Conservation (phyloP, 2,888 invertebrate species). For the Allacma fusca region DNA sequence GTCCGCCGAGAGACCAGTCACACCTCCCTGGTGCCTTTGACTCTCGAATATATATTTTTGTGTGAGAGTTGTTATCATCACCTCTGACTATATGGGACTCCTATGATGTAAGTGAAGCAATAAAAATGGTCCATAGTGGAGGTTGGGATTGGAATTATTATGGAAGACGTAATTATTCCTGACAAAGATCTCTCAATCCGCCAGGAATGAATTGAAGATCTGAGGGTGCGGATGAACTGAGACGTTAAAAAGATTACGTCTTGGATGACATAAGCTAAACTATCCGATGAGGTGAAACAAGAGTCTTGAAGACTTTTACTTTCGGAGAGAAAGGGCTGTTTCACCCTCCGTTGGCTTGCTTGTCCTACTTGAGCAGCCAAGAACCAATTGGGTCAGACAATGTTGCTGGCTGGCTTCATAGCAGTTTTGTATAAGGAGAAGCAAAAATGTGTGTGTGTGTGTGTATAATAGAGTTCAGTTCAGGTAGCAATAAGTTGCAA, state of each 20-base stretch:
- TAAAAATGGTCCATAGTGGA: no score
- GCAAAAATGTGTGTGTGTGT: no score
- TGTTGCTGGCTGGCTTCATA: constrained; percentile 9
- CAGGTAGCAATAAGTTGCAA: no score
- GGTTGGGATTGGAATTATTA: not conserved
- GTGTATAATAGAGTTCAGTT: no score
- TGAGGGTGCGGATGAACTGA: not conserved
- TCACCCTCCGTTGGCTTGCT: constrained; percentile 44
- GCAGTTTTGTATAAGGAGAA: not conserved
- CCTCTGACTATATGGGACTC: no score
- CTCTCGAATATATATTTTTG: no score
- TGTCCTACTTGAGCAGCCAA: constrained; percentile 61
- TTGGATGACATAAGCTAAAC: constrained; percentile 37
- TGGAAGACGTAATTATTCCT: not conserved
- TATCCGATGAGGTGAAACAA: constrained; percentile 32
- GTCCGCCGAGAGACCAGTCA: no score
- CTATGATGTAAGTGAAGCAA: no score
- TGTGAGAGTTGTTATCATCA: no score
- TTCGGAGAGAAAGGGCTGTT: constrained; percentile 51
- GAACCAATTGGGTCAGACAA: constrained; percentile 59
- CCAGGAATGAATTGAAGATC: not conserved
- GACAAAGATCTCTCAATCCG: not conserved
- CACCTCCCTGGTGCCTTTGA: no score
- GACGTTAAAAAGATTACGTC: constrained; percentile 32
- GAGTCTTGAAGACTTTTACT: constrained; percentile 51